These are phyloP conservation scores for Aegotheles bennettii DNA, from an alignment of 2,113 vertebrate species.

Conservation along the genomic window DNA sequence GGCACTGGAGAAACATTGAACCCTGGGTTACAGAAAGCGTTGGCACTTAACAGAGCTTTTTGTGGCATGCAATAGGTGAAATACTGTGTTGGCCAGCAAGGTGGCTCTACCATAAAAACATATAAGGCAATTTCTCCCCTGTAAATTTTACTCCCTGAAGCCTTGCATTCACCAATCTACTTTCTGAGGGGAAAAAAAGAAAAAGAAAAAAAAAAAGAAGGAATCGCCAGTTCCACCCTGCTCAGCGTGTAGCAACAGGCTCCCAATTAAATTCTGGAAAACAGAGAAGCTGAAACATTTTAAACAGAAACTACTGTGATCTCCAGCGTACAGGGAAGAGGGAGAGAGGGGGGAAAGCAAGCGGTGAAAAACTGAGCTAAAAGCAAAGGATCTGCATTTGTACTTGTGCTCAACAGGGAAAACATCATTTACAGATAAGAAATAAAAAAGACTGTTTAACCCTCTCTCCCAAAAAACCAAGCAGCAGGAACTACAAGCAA, in stretches of 20 bases:
- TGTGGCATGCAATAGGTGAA: background rate
- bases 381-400: background rate
- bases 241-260: conserved; percentile 47
- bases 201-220: background rate
- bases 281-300: conserved; percentile 51
- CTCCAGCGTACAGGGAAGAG: background rate
- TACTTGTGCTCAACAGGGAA: background rate
- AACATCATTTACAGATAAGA: background rate
- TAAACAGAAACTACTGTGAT: conserved; percentile 52
- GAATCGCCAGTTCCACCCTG: background rate
- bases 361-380: background rate
- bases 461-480: background rate
- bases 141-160: conserved; percentile 55
- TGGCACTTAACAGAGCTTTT: background rate
- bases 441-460: background rate
- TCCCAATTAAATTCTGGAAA: conserved; percentile 42
- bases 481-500: background rate
- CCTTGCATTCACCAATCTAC: conserved; percentile 1
- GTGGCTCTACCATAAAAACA: background rate
- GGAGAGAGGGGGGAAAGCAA: background rate
- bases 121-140: background rate
- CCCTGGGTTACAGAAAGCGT: background rate
- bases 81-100: background rate
- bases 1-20: background rate
- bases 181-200: background rate